Evolutionary conservation across 2,113 vertebrate species (phyloP), one percentile per base, ranked within the genome.

Genomic region (Tachysurus vachellii): DNA sequence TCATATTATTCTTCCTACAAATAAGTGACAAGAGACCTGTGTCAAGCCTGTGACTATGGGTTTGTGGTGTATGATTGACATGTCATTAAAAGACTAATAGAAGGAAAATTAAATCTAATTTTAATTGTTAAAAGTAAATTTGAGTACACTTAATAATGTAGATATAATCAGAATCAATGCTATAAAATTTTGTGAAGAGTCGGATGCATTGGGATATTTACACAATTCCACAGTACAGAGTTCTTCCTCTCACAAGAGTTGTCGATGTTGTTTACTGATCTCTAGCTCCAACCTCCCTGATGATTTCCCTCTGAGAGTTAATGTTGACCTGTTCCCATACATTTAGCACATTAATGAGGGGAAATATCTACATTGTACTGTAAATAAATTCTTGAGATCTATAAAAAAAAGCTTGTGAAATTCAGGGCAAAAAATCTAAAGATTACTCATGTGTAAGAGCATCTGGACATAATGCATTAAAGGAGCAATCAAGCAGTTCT

Each of bases 401-500:
- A 79, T 79, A 54, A 54, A 36, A 36, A 53, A 10, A 47, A 12
- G 53, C 16, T 76, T n/a, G 47, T n/a, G 6, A 54, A 26, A 0
- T 2, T 54, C 4, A n/a, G 26, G 3, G 14, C 28, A 26, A 53
- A 23, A 87, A 86, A 84, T 83, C 28, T 77, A 86, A 77, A 83
- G 71, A 71, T 59, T 53, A 62, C 80, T 86, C 62, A 83, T 17
- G 50, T 50, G 70, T 77, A 82, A 76, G 71, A 17, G 17, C 42
- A 23, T 75, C 85, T 71, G 23, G 71, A 61, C 57, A 70, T 76
- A 12, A 19, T 47, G 64, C 47, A 88, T 88, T 42, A 66, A 86
- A 88, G 89, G 82, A 85, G 53, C 82, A 88, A 87, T 87, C 89
- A 84, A 56, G 88, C 86, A 82, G 64, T 81, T 77, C n/a, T 83